These are phyloP conservation scores for Rhinichthys klamathensis DNA, from an alignment of 2,113 vertebrate genomes.

Conservation along the genomic window DNA sequence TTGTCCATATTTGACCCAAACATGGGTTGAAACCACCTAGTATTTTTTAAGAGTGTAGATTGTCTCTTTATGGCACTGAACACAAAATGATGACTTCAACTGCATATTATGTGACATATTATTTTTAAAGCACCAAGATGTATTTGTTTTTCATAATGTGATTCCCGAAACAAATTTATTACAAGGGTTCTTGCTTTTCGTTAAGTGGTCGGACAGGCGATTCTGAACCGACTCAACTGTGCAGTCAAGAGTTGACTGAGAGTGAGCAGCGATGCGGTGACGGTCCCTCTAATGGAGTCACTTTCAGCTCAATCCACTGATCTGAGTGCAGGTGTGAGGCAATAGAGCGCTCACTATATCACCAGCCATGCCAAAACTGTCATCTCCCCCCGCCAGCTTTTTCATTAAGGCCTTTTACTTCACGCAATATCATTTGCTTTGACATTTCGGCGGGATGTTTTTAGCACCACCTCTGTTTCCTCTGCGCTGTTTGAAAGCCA, in stretches of 20 bases:
- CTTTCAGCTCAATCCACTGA: slow-evolving; percentile 37
- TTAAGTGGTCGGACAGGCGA: neutral
- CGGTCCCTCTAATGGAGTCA: slow-evolving; percentile 46
- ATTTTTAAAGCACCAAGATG: slow-evolving; percentile 1
- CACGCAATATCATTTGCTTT: slow-evolving; percentile 70
- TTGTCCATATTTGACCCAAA: too few relatives aligned
- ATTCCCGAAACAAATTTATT: neutral
- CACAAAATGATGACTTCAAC: neutral
- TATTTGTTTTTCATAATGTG: neutral
- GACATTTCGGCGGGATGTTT: slow-evolving; percentile 67
- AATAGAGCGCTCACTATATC: slow-evolving; percentile 41
- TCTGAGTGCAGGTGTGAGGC: slow-evolving; percentile 39
- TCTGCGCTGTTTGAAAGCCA: slow-evolving; percentile 61
- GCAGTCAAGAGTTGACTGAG: slow-evolving; percentile 3
- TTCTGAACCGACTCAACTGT: slow-evolving; percentile 6
- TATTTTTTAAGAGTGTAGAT: neutral
- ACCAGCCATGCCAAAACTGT: slow-evolving; percentile 70
- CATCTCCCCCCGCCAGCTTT: slow-evolving; percentile 70
- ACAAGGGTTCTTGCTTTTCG: neutral
- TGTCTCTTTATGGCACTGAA: neutral
- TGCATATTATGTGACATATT: neutral
- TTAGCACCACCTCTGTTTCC: slow-evolving; percentile 61
- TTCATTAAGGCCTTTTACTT: slow-evolving; percentile 77
- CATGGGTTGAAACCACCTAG: too few relatives aligned
- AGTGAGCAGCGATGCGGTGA: slow-evolving; percentile 21